Percentiles rank a stretch among this genome's conserved stretches.
These are phyloP conservation scores for Nomada hirtipes DNA, from an alignment of 2,888 invertebrate species.

Conservation along the genomic window DNA sequence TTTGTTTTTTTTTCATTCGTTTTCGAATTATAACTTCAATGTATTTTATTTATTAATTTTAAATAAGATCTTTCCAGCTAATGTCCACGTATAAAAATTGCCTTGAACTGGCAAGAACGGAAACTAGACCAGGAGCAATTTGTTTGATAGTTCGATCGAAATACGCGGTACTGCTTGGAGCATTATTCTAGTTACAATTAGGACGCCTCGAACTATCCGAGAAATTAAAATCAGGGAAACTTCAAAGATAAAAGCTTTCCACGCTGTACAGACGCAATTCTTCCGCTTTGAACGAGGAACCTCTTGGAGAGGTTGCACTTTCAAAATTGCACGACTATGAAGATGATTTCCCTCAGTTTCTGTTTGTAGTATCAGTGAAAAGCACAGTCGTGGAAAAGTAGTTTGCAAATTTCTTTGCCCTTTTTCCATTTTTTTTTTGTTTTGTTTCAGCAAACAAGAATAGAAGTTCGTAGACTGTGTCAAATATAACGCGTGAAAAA, in stretches of 20 bases:
- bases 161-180: not conserved
- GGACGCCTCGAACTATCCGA: constrained; percentile 4
- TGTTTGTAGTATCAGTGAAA: not conserved
- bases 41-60: too few relatives aligned
- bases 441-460: too few relatives aligned
- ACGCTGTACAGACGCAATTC: constrained; percentile 3
- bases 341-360: not conserved
- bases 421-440: not conserved
- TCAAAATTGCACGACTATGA: constrained; percentile 4
- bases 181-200: not conserved
- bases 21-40: too few relatives aligned
- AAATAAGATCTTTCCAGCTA: too few relatives aligned
- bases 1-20: too few relatives aligned
- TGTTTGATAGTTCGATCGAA: constrained; percentile 2
- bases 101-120: not conserved
- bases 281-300: too few relatives aligned
- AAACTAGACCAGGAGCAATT: not conserved
- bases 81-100: not conserved
- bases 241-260: not conserved
- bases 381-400: not conserved
- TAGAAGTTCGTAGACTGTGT: not conserved
- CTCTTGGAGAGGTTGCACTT: not conserved
- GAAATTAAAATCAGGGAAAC: constrained; percentile 13
- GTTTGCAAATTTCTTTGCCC: not conserved
- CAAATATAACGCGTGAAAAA: not conserved